phyloP scores from a whole-genome alignment of 2,113 vertebrate genomes.

The Cheilinus undulatus region DNA sequence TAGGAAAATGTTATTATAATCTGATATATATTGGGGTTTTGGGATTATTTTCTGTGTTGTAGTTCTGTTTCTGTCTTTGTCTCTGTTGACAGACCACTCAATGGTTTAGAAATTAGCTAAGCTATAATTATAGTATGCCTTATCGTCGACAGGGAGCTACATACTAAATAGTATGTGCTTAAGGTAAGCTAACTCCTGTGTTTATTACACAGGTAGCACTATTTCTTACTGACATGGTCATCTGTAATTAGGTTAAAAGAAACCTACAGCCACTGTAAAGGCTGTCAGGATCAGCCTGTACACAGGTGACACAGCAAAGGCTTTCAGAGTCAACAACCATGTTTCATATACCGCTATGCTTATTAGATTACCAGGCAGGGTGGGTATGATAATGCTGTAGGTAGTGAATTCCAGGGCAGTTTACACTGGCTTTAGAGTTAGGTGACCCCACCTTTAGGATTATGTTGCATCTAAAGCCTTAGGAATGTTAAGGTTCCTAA shows the following conservation, averaged over 20 bases:
- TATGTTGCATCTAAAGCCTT: no score
- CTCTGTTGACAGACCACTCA: background rate
- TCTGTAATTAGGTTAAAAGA: slow-evolving; percentile 13
- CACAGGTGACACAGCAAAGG: background rate
- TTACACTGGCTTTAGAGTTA: no score
- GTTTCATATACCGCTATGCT: background rate
- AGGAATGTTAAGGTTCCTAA: background rate
- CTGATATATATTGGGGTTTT: no score
- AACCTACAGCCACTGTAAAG: background rate
- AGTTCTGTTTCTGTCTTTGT: slow-evolving; percentile 4
- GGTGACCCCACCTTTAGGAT: no score
- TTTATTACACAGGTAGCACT: slow-evolving; percentile 1
- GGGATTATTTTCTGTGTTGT: background rate
- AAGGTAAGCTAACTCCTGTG: background rate
- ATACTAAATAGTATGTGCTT: background rate
- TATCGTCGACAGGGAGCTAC: no score
- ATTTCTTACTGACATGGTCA: slow-evolving; percentile 16
- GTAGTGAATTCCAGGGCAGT: background rate
- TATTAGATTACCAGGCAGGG: background rate
- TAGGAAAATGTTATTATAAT: no score
- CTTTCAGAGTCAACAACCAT: background rate
- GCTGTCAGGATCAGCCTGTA: background rate
- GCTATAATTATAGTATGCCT: no score
- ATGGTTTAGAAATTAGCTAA: no score
- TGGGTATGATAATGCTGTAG: background rate